Evolutionary conservation across 2,888 invertebrate genomes (phyloP), one percentile per base, ranked within the genome.

Genomic region (Meteorus colon): DNA sequence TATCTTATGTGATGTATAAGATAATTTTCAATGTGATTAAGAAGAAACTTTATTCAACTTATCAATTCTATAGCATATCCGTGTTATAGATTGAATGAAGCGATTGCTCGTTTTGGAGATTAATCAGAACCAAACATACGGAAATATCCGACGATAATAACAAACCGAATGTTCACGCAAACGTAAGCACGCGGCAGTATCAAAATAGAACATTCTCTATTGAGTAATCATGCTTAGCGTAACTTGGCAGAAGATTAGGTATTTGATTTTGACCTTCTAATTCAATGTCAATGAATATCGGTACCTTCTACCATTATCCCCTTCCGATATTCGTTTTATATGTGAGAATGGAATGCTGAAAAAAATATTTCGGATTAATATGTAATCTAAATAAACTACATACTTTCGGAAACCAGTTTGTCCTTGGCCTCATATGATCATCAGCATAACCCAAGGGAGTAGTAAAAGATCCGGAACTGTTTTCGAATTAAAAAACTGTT

Each of bases 211-310:
- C 12, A 19, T 19, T 8, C 55, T n/a, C 55, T 55, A 34, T 68
- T 68, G 68, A 29, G 51, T 51, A 68, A 68, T 68, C 27, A 31
- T 16, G 12, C n/a, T 1, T 48, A 19, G 27, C 68, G 45, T 29
- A 31, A n/a, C 79, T 86, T 86, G 86, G 86, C 87, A 82, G 78
- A n/a, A 8, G 29, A 29, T 29, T 51, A 68, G 31, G 31, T 76
- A 78, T 83, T 80, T 81, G 82, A 79, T 82, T 86, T 82, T 82
- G 80, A 81, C 77, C 85, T 55, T 82, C 80, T 81, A 81, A 82
- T 85, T 81, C 85, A 84, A 83, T 84, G 83, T 82, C 83, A 82
- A 34, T 68, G 74, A 63, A 60, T 80, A 83, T 78, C 80, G 78
- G 82, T 62, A 27, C 72, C 73, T 73, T 78, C 29, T 14, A 16